Evolutionary conservation across 2,113 vertebrate genomes (phyloP), one percentile per base, ranked within the genome.

Genomic region (Macrotis lagotis): DNA sequence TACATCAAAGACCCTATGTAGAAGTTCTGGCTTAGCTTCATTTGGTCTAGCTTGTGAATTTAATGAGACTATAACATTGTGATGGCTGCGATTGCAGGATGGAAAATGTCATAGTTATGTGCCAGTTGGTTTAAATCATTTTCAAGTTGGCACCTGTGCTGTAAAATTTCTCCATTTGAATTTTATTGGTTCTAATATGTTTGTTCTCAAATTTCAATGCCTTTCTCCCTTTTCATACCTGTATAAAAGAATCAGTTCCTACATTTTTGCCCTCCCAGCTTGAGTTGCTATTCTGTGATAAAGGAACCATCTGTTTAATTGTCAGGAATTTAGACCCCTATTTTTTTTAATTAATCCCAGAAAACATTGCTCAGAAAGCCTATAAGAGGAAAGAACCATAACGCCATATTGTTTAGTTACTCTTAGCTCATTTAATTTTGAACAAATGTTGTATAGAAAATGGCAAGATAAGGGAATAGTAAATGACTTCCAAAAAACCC

Each of bases 81-180:
- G 89, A 95, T 93, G 96, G 51, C 89, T 14, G 12, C 89, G 91
- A 93, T 28, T 96, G n/a, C 94, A 52, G 52, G 96, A 91, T 96
- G 97, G 96, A 96, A 97, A 97, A 97, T 96, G 91, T 95, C 96
- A 94, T 92, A 16, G 90, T 90, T 48, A 7, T 0, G 0, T 95
- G 95, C 95, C 95, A 93, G 94, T 93, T 93, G 37, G 37, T 91
- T 93, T 95, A 95, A 96, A 95, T 97, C 95, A 94, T 90, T 95
- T 97, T 94, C 47, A 96, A 96, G 94, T 93, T 55, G 94, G 96
- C 95, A 96, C 96, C 97, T 97, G 95, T 95, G 91, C 90, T 95
- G 51, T 90, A 96, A 91, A 97, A 50, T 12, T 12, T 94, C 91
- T 93, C 83, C 51, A 25, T 96, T 96, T 95, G 92, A 53, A 91